Evolutionary conservation across 2,888 invertebrate genomes (phyloP).

Genomic region (Cryptus viduatorius): DNA sequence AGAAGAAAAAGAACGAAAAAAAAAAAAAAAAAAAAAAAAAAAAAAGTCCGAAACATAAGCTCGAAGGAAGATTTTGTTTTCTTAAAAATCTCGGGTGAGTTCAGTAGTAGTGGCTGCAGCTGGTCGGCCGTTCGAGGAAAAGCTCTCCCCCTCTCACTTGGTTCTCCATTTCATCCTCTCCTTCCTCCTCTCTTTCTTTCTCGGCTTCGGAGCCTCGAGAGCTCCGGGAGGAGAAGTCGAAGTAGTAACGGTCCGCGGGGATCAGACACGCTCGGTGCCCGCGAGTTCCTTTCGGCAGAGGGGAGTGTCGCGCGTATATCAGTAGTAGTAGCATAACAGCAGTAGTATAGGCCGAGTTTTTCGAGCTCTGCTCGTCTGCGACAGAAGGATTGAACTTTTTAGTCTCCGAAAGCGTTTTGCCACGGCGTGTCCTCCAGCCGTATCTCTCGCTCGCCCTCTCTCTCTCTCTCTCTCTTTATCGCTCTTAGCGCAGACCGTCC

Average conservation of each 20-base stretch:
- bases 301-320: not conserved
- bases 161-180: not conserved
- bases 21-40: conserved; percentile 31
- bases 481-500: conserved; percentile 19
- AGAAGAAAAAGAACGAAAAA: not conserved
- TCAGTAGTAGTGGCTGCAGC: conserved; percentile 52
- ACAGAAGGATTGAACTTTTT: not conserved
- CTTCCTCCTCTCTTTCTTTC: not conserved
- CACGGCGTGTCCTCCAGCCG: not conserved
- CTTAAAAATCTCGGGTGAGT: conserved; percentile 30
- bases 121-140: conserved; percentile 33
- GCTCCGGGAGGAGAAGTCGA: conserved; percentile 23
- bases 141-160: conserved; percentile 5
- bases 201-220: not conserved
- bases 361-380: not conserved
- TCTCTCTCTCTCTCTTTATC: conserved; percentile 30
- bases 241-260: conserved; percentile 17
- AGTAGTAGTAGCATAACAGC: no score
- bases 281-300: not conserved
- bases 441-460: conserved; percentile 9
- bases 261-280: conserved; percentile 27
- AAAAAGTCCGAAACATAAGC: conserved; percentile 29
- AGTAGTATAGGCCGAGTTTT: not conserved
- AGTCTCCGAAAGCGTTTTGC: not conserved
- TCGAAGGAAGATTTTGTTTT: conserved; percentile 33